These are phyloP conservation scores for Myanophis thanlyinensis DNA, from an alignment of 2,113 vertebrate species.

Conservation along the genomic window DNA sequence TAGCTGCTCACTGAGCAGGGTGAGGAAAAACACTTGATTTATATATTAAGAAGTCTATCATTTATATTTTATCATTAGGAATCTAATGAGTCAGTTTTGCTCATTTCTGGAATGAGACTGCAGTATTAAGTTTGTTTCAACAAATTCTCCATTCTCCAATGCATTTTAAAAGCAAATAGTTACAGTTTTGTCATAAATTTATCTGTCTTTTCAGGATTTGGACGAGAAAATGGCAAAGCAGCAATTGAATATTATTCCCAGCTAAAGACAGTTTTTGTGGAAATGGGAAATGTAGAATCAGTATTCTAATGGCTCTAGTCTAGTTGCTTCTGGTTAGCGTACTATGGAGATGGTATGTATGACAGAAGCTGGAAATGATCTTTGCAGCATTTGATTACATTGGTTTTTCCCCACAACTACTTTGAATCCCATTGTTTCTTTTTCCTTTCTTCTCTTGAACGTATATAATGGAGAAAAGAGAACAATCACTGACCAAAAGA, in stretches of 20 bases:
- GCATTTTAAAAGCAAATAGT: not conserved
- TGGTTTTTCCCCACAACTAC: not conserved
- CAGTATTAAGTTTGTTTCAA: not conserved
- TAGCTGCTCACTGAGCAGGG: not conserved
- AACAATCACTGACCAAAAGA: not conserved
- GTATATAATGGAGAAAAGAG: not conserved
- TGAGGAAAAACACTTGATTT: not conserved
- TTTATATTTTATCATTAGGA: not conserved
- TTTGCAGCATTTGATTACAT: not conserved
- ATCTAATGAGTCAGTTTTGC: not conserved
- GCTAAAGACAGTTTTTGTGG: slow-evolving; percentile 92
- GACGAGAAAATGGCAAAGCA: slow-evolving; percentile 89
- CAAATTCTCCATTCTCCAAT: not conserved
- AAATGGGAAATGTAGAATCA: slow-evolving; percentile 89
- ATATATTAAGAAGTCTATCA: not conserved
- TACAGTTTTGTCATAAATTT: not conserved
- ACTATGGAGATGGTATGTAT: not conserved
- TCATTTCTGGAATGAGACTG: not conserved
- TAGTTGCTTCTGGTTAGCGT: not conserved
- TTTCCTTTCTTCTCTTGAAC: not conserved
- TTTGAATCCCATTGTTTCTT: not conserved
- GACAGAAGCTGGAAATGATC: not conserved
- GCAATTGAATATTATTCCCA: slow-evolving; percentile 92
- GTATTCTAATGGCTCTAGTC: slow-evolving; percentile 70
- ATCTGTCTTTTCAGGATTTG: slow-evolving; percentile 80